These are phyloP conservation scores for Phyllostomus discolor DNA, from an alignment of 2,113 vertebrate species.

Conservation along the genomic window DNA sequence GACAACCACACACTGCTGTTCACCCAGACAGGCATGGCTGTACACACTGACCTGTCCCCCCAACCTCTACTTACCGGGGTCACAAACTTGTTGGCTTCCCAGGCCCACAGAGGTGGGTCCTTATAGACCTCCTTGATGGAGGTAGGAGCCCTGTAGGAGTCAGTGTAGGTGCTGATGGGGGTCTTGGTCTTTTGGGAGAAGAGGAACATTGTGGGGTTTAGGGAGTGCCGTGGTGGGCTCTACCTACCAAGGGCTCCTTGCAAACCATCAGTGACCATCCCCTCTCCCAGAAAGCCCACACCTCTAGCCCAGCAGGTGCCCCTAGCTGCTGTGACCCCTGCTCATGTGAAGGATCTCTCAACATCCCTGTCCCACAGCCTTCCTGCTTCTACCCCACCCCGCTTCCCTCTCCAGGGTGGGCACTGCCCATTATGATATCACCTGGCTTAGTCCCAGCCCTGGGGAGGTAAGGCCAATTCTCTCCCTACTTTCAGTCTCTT, in stretches of 20 bases:
- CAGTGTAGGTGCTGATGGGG: slow-evolving; percentile 74
- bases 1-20: neutral
- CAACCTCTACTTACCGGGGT: slow-evolving; percentile 62
- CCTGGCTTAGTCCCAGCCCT: slow-evolving; percentile 25
- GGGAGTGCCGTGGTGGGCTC: neutral
- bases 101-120: neutral
- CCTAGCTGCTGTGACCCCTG: neutral
- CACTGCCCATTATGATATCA: slow-evolving; percentile 73
- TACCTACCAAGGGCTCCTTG: slow-evolving; percentile 36
- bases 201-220: slow-evolving; percentile 65
- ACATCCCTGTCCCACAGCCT: neutral
- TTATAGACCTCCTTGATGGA: slow-evolving; percentile 59
- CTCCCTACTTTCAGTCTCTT: neutral
- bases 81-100: slow-evolving; percentile 74
- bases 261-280: slow-evolving; percentile 37
- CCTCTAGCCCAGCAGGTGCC: neutral
- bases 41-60: neutral
- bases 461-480: neutral
- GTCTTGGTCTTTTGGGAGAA: slow-evolving; percentile 71
- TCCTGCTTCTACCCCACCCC: slow-evolving; percentile 27
- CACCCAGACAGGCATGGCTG: neutral
- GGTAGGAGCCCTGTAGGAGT: slow-evolving; percentile 59
- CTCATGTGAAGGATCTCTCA: slow-evolving; percentile 29
- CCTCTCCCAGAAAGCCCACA: neutral
- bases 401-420: neutral